phyloP scores from a whole-genome alignment of 2,113 vertebrate species.

The Thunnus thynnus region DNA sequence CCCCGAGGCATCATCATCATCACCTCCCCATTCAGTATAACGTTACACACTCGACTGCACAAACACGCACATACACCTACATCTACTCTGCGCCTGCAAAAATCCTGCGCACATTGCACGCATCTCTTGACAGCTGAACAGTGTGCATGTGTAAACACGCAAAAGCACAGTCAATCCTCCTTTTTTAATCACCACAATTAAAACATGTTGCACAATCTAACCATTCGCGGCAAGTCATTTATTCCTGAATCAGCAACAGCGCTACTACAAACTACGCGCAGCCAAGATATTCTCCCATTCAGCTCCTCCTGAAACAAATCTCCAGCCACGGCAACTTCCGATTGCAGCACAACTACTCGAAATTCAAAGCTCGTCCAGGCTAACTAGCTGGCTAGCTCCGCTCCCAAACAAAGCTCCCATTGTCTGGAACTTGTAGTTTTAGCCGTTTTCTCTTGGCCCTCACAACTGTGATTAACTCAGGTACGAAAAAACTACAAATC shows the following conservation, averaged over 20 bases:
- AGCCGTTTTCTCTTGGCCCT: slow-evolving; percentile 55
- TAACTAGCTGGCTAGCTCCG: slow-evolving; percentile 69
- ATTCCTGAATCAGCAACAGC: background rate
- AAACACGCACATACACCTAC: slow-evolving; percentile 1
- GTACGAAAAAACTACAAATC: slow-evolving; percentile 81
- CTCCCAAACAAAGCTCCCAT: slow-evolving; percentile 78
- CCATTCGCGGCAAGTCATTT: background rate
- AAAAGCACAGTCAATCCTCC: background rate
- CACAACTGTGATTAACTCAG: slow-evolving; percentile 64
- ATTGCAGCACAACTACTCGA: slow-evolving; percentile 77
- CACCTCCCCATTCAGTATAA: slow-evolving; percentile 24
- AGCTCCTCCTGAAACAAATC: slow-evolving; percentile 42
- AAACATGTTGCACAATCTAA: slow-evolving; percentile 57
- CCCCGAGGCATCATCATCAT: slow-evolving; percentile 49
- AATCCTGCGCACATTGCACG: slow-evolving; percentile 30
- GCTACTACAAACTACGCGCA: background rate
- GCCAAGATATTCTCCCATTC: slow-evolving; percentile 7
- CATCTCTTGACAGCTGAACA: slow-evolving; percentile 47
- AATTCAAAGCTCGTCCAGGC: slow-evolving; percentile 79
- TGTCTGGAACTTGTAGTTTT: slow-evolving; percentile 86
- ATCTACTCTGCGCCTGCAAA: slow-evolving; percentile 18
- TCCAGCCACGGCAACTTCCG: slow-evolving; percentile 74
- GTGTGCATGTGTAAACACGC: slow-evolving; percentile 34
- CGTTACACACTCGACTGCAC: slow-evolving; percentile 15
- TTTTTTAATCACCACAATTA: slow-evolving; percentile 15